Base-by-base conservation (phyloP, 2,888 invertebrate genomes). In the Abrostola triplasia region DNA sequence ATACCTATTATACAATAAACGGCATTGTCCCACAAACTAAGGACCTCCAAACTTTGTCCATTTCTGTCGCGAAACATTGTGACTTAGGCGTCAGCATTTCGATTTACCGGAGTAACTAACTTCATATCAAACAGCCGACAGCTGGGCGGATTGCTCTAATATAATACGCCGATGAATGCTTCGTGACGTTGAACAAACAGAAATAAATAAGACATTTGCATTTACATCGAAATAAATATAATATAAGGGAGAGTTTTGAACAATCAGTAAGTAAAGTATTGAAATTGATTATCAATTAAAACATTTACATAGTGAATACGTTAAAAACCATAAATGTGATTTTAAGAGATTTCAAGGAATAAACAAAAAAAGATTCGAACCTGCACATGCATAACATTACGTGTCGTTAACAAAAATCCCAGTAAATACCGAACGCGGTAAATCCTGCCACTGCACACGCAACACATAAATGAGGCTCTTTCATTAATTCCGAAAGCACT, bases 401-500 rank as follows among this genome's bases (percentile, higher is more conserved):
- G 24, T 24, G 24, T 24, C 24, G 24, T 24, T 24, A 1, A 24
- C 24, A 4, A 24, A 24, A 24, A 24, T 24, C 24, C 24, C 24
- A 24, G 4, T 12, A 53, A 55, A 11, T 7, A 9, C 10, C 6
- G 7, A 11, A 47, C 24, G n/a, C 24, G 37, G 9, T 50, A 12
- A 40, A 36, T 7, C 13, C 13, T 24, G 59, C 38, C n/a, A 48
- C 36, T 53, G 59, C 40, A 60, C 59, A 69, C 57, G 55, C 49
- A 70, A 40, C 52, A 53, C 24, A 58, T 64, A 59, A 65, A 69
- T 69, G 75, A 61, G 35, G 57, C 41, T 55, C 61, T 58, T 72
- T 75, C 66, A 67, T 72, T 68, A 36, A 66, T 65, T 64, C 55
- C 6, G 59, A 65, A 61, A 51, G 41, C 64, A 72, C 50, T 78